These are phyloP conservation scores for Butastur rufipennis DNA, from an alignment of 2,113 vertebrate species.

Conservation along the genomic window DNA sequence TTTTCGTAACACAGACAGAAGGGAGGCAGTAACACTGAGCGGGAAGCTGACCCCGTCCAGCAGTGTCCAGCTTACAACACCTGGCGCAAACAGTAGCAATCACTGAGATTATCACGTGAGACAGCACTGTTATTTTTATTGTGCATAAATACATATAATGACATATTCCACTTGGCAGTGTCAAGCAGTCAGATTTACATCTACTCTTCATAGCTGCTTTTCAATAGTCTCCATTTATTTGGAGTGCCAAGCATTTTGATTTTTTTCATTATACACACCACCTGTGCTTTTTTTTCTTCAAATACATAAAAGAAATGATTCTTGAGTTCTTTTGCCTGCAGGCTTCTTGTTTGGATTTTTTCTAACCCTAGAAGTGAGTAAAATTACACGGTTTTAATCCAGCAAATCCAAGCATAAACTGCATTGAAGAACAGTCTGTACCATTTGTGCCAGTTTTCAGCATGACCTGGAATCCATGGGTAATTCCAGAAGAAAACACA, in stretches of 20 bases:
- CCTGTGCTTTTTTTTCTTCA: background rate
- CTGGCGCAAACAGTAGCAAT: background rate
- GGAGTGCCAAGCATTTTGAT: background rate
- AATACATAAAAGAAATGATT: background rate
- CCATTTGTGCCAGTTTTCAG: background rate
- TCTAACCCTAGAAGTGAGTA: background rate
- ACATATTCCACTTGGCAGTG: background rate
- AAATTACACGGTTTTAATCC: background rate
- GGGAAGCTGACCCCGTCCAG: background rate
- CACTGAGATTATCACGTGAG: background rate
- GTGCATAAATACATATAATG: background rate
- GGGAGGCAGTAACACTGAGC: background rate
- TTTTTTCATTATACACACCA: background rate
- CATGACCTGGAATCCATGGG: background rate
- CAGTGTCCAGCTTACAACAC: background rate
- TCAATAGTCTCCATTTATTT: background rate
- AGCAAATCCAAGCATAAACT: background rate
- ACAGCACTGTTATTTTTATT: background rate
- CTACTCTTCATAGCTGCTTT: background rate
- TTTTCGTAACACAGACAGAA: background rate
- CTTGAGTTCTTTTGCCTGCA: background rate
- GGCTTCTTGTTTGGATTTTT: background rate
- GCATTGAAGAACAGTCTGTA: fast-evolving
- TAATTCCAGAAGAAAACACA: background rate
- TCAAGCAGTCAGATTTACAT: background rate